A percentile compares a stretch with the other conserved stretches of the same genome.
Conservation (phyloP, 2,113 vertebrate species). For the Pelvicachromis taeniatus region DNA sequence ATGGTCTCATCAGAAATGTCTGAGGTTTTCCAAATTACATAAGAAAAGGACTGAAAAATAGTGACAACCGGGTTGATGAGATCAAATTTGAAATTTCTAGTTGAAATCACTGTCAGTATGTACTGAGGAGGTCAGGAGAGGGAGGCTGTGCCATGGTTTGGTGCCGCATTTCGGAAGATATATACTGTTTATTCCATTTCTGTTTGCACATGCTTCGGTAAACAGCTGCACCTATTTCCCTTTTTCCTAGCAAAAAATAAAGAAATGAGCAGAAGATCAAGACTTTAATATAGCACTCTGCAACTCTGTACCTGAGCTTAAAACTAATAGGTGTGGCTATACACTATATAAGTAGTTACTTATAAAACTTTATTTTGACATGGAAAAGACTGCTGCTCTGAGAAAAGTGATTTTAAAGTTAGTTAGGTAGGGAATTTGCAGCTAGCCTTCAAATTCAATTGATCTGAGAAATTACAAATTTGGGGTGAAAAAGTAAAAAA, state of each 20-base stretch:
- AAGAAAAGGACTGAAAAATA: not conserved
- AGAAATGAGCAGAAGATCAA: not conserved
- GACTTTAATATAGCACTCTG: not conserved
- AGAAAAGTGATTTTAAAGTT: not conserved
- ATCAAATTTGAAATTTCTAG: too few relatives aligned
- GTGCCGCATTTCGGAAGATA: not conserved
- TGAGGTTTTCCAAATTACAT: not conserved
- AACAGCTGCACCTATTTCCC: not conserved
- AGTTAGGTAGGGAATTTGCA: not conserved
- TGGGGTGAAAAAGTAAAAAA: too few relatives aligned
- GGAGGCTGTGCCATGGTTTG: not conserved
- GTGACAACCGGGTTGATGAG: not conserved
- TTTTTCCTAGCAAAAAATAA: not conserved
- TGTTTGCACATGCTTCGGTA: not conserved
- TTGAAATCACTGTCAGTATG: not conserved
- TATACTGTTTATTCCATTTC: not conserved
- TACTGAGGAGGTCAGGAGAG: too few relatives aligned
- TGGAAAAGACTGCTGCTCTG: not conserved
- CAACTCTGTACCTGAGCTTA: not conserved
- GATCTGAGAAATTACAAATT: not conserved
- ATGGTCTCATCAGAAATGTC: not conserved
- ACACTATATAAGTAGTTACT: not conserved
- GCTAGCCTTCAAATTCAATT: not conserved
- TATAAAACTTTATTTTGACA: not conserved
- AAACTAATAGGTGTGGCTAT: not conserved